A percentile compares a stretch with the other conserved stretches of the same genome.
Evolutionary conservation across 64 coral and sea anemone species (phyloP).

Genomic region (Pocillopora damicornis): DNA sequence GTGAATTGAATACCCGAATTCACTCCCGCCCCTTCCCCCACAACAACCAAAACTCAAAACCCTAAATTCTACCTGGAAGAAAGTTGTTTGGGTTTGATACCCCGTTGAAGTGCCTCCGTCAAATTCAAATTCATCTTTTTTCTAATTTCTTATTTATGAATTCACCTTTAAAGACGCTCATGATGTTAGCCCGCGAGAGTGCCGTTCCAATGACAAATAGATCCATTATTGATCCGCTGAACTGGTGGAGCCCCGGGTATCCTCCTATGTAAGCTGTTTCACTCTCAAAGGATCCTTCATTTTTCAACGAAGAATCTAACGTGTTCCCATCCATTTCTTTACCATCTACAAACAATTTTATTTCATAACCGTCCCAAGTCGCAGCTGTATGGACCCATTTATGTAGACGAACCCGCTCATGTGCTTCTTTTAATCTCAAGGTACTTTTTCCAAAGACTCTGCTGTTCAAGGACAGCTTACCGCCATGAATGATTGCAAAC

Average conservation of each 20-base stretch:
- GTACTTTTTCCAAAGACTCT: neutral
- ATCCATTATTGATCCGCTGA: neutral
- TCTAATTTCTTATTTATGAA: neutral
- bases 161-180: neutral
- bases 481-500: neutral
- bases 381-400: neutral
- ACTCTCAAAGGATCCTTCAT: neutral
- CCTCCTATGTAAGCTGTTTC: neutral
- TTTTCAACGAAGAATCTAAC: neutral
- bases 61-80: too few species aligned
- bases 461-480: neutral
- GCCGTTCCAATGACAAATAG: neutral
- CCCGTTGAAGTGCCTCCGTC: too few species aligned
- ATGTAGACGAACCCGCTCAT: neutral
- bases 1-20: too few species aligned
- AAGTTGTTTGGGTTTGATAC: too few species aligned
- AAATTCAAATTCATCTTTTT: too few species aligned
- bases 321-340: neutral
- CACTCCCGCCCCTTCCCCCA: too few species aligned
- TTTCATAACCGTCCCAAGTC: neutral
- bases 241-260: neutral
- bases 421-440: neutral
- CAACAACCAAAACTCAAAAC: too few species aligned
- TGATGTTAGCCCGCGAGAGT: neutral
- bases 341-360: neutral